phyloP scores from a whole-genome alignment of 1,140 invertebrate genomes.

The Platorchestia sp. region DNA sequence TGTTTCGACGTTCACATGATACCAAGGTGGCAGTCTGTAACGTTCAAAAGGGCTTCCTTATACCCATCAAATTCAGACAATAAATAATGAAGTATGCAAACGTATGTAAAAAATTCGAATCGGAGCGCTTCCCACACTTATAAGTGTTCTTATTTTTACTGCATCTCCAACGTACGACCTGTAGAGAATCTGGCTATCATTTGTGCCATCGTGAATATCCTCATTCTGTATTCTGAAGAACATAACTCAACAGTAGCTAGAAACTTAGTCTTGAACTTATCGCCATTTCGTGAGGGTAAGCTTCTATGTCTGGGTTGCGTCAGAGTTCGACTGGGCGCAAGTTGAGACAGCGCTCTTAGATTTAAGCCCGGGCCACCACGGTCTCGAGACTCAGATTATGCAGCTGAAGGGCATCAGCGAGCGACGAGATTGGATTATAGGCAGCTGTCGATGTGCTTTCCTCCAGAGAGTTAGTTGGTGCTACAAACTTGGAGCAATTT shows the following conservation, averaged over 20 bases:
- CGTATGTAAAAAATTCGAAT: no score
- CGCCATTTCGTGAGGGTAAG: not conserved
- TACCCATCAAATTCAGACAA: no score
- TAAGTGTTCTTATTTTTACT: no score
- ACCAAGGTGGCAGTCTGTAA: no score
- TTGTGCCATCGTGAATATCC: not conserved
- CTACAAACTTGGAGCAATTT: not conserved
- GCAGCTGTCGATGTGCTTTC: conserved; percentile 20
- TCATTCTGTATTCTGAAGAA: not conserved
- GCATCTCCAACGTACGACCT: not conserved
- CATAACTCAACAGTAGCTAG: not conserved
- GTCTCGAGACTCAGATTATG: not conserved
- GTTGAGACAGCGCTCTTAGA: not conserved
- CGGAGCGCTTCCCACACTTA: no score
- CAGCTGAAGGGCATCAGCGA: not conserved
- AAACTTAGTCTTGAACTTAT: not conserved
- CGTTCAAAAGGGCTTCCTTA: no score
- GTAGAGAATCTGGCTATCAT: not conserved
- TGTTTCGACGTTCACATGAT: no score
- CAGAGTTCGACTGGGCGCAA: not conserved
- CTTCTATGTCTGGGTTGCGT: not conserved
- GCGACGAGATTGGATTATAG: conserved; percentile 34
- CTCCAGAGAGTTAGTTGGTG: conserved; percentile 8
- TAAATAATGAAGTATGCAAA: no score
- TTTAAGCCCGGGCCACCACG: not conserved